phyloP scores from a whole-genome alignment of 2,113 vertebrate species.

The Zosterops japonicus region DNA sequence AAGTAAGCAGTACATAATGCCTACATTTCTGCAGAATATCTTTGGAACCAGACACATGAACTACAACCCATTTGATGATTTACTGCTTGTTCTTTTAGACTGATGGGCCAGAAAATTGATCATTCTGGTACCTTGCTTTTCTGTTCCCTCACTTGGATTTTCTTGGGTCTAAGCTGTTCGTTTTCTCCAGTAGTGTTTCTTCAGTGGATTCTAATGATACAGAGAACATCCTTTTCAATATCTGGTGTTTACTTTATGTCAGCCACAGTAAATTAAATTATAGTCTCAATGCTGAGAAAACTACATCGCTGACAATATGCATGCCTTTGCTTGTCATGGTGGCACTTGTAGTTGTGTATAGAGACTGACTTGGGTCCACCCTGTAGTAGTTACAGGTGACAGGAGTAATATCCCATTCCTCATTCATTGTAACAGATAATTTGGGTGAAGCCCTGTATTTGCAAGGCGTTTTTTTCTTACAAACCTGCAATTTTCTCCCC shows the following conservation, averaged over 20 bases:
- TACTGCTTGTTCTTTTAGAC: neutral
- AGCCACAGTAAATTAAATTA: neutral
- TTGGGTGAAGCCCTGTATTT: neutral
- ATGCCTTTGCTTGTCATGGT: neutral
- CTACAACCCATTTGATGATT: neutral
- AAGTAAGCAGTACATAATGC: neutral
- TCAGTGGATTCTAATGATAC: neutral
- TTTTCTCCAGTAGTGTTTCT: neutral
- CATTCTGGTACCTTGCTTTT: neutral
- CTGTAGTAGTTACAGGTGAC: neutral
- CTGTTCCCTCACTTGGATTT: neutral
- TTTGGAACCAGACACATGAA: neutral
- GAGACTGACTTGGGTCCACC: neutral
- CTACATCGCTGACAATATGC: neutral
- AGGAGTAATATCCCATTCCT: conserved; percentile 4
- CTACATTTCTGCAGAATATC: neutral
- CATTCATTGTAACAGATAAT: neutral
- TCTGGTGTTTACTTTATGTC: neutral
- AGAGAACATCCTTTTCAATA: neutral
- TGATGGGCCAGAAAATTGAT: neutral
- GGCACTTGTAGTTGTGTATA: neutral
- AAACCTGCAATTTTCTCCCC: neutral
- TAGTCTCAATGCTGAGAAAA: neutral
- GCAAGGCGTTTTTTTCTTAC: neutral
- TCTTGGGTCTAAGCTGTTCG: neutral